Evolutionary conservation across 2,888 invertebrate genomes (phyloP).

Genomic region (Dolomedes plantarius): DNA sequence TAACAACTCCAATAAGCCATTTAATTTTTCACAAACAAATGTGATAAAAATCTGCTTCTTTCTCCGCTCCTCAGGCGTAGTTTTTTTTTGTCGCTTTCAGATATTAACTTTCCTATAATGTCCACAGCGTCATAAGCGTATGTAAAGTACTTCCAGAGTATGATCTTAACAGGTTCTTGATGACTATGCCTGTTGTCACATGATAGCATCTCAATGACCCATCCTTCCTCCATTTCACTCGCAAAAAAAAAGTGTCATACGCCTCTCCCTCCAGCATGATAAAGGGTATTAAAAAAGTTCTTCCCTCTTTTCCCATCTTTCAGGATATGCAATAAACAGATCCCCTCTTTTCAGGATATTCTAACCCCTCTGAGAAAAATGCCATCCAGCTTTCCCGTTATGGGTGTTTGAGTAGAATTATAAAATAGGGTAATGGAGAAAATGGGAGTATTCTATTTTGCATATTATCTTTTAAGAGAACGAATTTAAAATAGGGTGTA

Average conservation of each 20-base stretch:
- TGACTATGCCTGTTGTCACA: background rate
- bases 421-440: background rate
- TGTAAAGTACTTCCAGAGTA: background rate
- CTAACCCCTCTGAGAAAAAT: background rate
- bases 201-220: constrained; percentile 1
- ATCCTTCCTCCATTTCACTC: background rate
- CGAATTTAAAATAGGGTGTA: no score
- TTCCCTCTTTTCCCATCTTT: background rate
- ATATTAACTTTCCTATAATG: background rate
- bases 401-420: background rate
- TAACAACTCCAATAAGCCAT: no score
- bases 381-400: background rate
- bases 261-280: background rate
- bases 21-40: no score
- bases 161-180: background rate
- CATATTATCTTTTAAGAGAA: no score
- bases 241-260: background rate
- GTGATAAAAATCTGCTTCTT: no score
- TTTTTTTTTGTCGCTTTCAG: no score
- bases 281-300: background rate
- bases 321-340: background rate
- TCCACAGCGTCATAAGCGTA: background rate
- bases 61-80: no score
- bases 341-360: background rate
- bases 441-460: background rate